Evolutionary conservation across 1,140 invertebrate species (phyloP).

Genomic region (Drosophila jambulina): DNA sequence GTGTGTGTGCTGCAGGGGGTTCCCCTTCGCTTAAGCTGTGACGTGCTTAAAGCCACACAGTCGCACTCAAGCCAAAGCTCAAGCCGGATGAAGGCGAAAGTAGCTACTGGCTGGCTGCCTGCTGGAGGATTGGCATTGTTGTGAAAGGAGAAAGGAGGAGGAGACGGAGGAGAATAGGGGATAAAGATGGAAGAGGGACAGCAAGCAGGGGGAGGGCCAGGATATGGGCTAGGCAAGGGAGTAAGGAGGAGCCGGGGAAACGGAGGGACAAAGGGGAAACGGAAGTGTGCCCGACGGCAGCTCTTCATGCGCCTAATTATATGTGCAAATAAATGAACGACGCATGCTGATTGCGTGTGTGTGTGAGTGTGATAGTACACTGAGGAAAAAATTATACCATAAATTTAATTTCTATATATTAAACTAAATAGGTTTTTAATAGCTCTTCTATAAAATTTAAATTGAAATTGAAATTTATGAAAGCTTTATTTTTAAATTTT

Average conservation of each 20-base stretch:
- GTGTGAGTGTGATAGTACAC: constrained; percentile 3
- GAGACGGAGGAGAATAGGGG: not conserved
- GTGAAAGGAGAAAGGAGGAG: not conserved
- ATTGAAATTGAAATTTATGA: too few species aligned
- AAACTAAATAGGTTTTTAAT: not conserved
- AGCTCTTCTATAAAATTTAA: too few species aligned
- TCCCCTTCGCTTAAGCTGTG: constrained; percentile 38
- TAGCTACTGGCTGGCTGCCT: constrained; percentile 16
- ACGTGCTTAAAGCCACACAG: constrained; percentile 49
- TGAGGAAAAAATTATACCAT: not conserved
- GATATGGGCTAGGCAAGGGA: not conserved
- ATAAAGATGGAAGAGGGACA: not conserved
- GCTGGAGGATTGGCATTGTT: constrained; percentile 34
- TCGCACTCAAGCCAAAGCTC: constrained; percentile 16
- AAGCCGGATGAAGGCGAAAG: constrained; percentile 34
- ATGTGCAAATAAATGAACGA: constrained; percentile 84
- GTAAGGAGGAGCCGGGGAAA: constrained; percentile 3
- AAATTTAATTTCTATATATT: not conserved
- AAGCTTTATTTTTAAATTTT: not conserved
- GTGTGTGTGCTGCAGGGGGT: constrained; percentile 1
- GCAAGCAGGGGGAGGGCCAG: constrained; percentile 5
- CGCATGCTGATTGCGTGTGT: constrained; percentile 65
- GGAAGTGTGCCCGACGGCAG: constrained; percentile 69
- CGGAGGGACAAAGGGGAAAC: constrained; percentile 17
- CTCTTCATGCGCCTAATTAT: constrained; percentile 77